Percentiles rank a stretch among this genome's conserved stretches.
Conservation (phyloP, 2,888 invertebrate genomes). For the Ennomos fuscantarius region DNA sequence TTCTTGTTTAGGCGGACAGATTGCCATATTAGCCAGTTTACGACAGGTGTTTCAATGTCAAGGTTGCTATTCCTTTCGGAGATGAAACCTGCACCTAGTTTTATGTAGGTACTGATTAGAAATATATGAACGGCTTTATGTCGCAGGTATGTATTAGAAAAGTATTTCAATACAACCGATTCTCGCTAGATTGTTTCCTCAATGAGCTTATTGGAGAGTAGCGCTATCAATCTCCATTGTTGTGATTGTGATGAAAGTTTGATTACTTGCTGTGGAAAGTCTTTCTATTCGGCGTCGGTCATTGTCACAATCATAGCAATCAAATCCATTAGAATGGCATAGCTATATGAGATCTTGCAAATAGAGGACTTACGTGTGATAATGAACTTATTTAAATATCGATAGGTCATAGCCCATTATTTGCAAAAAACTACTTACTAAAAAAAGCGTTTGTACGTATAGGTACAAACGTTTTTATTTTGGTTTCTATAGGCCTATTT, state of each 20-base stretch:
- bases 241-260: slow-evolving; percentile 24
- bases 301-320: slow-evolving; percentile 7
- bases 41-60: slow-evolving; percentile 35
- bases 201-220: slow-evolving; percentile 7
- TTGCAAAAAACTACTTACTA: too few relatives aligned
- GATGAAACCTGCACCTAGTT: slow-evolving; percentile 17
- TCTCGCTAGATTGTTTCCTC: slow-evolving; percentile 4
- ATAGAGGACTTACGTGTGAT: slow-evolving; percentile 10
- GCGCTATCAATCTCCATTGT: slow-evolving; percentile 8
- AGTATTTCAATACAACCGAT: not conserved
- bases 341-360: slow-evolving; percentile 11
- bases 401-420: too few relatives aligned
- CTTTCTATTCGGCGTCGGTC: not conserved
- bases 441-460: too few relatives aligned
- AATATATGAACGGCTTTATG: not conserved
- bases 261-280: slow-evolving; percentile 14
- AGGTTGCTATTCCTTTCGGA: slow-evolving; percentile 23
- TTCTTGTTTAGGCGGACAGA: slow-evolving; percentile 35
- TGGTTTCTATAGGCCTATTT: too few relatives aligned
- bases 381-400: not conserved
- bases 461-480: too few relatives aligned
- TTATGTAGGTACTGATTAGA: not conserved
- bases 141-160: not conserved
- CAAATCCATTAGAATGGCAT: slow-evolving; percentile 15
- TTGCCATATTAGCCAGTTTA: slow-evolving; percentile 26